Conservation (phyloP, 2,797 vertebrate species). For the Sciaenops ocellatus region DNA sequence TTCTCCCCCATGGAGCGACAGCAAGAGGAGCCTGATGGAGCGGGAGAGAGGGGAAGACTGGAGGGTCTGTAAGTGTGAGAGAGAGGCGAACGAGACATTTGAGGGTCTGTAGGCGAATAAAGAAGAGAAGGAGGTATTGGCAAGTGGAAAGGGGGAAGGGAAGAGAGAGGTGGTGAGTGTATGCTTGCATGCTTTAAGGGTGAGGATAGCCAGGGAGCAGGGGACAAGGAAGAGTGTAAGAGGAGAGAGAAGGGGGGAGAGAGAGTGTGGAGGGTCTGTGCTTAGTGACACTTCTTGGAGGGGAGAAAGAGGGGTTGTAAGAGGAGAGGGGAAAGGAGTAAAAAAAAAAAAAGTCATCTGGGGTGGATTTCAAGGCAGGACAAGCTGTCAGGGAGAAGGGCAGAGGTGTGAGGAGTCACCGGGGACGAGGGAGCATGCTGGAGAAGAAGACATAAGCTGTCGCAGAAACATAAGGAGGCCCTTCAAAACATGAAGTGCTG, state of each 20-base stretch:
- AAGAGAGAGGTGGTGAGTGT: constrained; percentile 47
- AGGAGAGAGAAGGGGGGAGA: constrained; percentile 22
- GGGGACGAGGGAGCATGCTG: constrained; percentile 53
- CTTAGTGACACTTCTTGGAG: constrained; percentile 61
- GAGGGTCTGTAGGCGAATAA: constrained; percentile 58
- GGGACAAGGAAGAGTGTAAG: constrained; percentile 55
- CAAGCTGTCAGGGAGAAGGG: constrained; percentile 51
- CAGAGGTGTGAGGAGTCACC: constrained; percentile 67
- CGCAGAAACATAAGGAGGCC: constrained; percentile 45
- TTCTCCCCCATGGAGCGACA: constrained; percentile 74
- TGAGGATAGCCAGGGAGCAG: constrained; percentile 60
- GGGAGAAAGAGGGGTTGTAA: constrained; percentile 61
- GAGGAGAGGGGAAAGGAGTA: constrained; percentile 49
- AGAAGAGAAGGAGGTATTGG: constrained; percentile 62
- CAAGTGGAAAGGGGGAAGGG: constrained; percentile 58
- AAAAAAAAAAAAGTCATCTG: constrained; percentile 42
- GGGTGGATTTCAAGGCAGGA: constrained; percentile 65
- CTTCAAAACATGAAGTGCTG: constrained; percentile 49
- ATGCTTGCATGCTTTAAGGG: constrained; percentile 60
- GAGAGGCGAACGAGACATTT: constrained; percentile 32
- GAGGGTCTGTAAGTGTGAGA: constrained; percentile 67
- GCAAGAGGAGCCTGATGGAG: constrained; percentile 71
- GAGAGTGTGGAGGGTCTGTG: constrained; percentile 46
- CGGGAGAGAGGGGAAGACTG: constrained; percentile 62
- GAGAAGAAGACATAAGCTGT: constrained; percentile 45